Percentiles rank a stretch among this genome's conserved stretches.
phyloP scores from a whole-genome alignment of 2,113 vertebrate genomes.

The Phyllostomus discolor region DNA sequence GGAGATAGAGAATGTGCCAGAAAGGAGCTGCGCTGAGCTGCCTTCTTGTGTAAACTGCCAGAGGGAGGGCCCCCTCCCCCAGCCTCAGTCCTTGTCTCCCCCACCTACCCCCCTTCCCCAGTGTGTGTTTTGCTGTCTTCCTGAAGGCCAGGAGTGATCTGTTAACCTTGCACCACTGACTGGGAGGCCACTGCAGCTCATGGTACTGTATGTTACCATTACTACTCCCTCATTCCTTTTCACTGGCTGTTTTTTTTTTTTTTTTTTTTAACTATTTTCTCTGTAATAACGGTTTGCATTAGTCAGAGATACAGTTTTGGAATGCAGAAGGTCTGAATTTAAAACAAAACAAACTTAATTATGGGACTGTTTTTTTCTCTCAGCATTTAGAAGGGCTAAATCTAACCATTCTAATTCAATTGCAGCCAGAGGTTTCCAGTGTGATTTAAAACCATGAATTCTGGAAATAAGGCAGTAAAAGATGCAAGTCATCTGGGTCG shows the following conservation, averaged over 20 bases:
- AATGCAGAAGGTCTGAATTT: constrained; percentile 57
- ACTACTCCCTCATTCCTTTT: constrained; percentile 95
- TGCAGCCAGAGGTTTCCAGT: constrained; percentile 55
- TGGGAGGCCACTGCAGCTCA: constrained; percentile 88
- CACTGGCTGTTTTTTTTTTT: constrained; percentile 47
- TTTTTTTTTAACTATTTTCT: constrained; percentile 69
- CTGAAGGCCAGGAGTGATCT: constrained; percentile 85
- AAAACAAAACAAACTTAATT: constrained; percentile 56
- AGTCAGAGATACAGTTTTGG: constrained; percentile 75
- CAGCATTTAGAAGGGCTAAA: constrained; percentile 40
- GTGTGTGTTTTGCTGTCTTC: constrained; percentile 71
- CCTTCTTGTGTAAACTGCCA: constrained; percentile 77
- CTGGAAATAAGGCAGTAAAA: constrained; percentile 22
- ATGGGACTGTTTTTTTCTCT: accelerated
- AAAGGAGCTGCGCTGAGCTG: constrained; percentile 79
- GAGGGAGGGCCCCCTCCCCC: constrained; percentile 39
- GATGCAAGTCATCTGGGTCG: background rate
- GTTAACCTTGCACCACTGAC: constrained; percentile 84
- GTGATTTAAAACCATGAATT: constrained; percentile 60
- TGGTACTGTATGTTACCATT: constrained; percentile 98
- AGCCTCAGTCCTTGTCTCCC: constrained; percentile 30
- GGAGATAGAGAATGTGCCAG: constrained; percentile 82
- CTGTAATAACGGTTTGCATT: constrained; percentile 75
- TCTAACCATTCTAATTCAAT: constrained; percentile 29
- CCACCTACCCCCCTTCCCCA: background rate